Percentiles rank a stretch among this genome's conserved stretches.
phyloP scores from a whole-genome alignment of 2,888 invertebrate species.

The Drosophila fulvimacula region DNA sequence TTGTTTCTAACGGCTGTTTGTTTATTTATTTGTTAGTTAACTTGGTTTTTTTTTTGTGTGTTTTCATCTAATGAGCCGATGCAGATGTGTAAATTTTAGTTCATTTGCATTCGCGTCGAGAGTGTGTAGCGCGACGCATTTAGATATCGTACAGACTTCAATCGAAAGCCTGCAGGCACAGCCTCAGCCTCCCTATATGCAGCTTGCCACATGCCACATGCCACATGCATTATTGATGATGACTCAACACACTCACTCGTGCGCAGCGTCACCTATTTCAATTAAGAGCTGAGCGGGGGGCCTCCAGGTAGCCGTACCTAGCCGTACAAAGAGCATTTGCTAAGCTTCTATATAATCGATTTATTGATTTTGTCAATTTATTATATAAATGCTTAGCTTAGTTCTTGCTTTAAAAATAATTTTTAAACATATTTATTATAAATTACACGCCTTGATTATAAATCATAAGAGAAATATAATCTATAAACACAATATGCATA shows the following conservation, averaged over 20 bases:
- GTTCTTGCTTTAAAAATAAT: too few relatives aligned
- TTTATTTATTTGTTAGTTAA: constrained; percentile 29
- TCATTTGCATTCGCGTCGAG: constrained; percentile 49
- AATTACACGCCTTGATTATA: too few relatives aligned
- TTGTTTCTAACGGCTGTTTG: constrained; percentile 58
- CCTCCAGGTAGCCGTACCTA: background rate
- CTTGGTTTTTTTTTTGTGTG: constrained; percentile 12
- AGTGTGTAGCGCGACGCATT: constrained; percentile 41
- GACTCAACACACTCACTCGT: constrained; percentile 35
- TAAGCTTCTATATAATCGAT: too few relatives aligned
- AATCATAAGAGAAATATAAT: too few relatives aligned
- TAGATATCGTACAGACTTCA: constrained; percentile 33
- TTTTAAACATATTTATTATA: too few relatives aligned
- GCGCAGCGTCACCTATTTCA: constrained; percentile 9
- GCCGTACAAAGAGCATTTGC: too few relatives aligned
- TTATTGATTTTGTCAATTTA: too few relatives aligned
- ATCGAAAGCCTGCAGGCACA: background rate
- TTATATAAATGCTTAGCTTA: too few relatives aligned
- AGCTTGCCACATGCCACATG: constrained; percentile 14
- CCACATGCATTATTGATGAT: constrained; percentile 41
- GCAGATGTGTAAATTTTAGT: constrained; percentile 53
- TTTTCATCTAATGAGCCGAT: constrained; percentile 44
- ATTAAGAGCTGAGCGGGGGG: background rate
- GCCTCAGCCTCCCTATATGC: background rate
- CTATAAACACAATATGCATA: too few relatives aligned